Evolutionary conservation across 2,888 invertebrate genomes (phyloP).

Genomic region (Cephus nigrinus): DNA sequence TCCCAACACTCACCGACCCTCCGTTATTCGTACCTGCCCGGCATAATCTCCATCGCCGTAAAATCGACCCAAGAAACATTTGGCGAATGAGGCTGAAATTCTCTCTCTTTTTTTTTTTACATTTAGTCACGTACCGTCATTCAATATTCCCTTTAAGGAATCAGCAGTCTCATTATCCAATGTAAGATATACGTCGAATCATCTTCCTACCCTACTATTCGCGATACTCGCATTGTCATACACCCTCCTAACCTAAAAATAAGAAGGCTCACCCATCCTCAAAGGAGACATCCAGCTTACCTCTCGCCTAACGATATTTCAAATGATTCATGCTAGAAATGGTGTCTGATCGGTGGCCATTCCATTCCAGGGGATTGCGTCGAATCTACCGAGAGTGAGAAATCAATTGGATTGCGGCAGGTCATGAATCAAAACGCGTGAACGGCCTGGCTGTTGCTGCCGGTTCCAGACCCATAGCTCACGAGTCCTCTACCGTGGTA

Average conservation of each 20-base stretch:
- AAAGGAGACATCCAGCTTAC: neutral
- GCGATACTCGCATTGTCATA: neutral
- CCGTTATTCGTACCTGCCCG: conserved; percentile 1
- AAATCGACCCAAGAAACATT: neutral
- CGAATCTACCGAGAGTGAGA: conserved; percentile 22
- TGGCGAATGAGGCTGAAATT: neutral
- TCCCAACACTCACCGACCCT: conserved; percentile 6
- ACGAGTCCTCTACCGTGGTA: conserved; percentile 14
- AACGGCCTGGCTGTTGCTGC: conserved; percentile 29
- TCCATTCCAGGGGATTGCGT: conserved; percentile 13
- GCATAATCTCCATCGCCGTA: conserved; percentile 2
- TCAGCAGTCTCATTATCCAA: neutral
- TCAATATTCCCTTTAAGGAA: neutral
- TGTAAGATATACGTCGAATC: neutral
- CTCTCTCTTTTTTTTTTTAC: neutral
- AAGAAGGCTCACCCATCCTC: neutral
- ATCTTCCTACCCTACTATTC: neutral
- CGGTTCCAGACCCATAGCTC: conserved; percentile 37
- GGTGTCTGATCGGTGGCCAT: neutral
- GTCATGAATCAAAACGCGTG: conserved; percentile 47
- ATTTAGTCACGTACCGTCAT: neutral
- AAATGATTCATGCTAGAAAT: neutral
- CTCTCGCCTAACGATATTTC: neutral
- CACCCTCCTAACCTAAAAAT: neutral
- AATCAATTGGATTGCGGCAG: conserved; percentile 41